Conservation (phyloP, 2,888 invertebrate species). For the Rhingia rostrata region DNA sequence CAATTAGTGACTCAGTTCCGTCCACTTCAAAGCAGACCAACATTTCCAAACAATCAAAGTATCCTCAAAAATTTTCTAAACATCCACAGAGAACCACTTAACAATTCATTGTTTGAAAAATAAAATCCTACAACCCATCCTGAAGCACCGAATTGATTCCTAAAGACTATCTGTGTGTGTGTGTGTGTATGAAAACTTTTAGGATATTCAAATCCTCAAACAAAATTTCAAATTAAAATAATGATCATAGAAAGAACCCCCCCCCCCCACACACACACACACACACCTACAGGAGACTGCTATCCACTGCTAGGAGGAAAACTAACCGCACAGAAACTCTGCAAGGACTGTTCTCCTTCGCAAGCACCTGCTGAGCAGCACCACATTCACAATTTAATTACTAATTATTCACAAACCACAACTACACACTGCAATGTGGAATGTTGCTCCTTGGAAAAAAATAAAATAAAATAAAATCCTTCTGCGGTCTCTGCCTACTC, state of each 20-base stretch:
- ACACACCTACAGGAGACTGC: background rate
- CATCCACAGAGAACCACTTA: background rate
- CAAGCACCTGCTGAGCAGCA: slow-evolving; percentile 38
- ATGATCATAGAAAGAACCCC: background rate
- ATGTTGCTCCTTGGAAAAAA: background rate
- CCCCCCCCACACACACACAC: no score
- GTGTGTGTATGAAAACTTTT: slow-evolving; percentile 5
- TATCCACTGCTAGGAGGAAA: slow-evolving; percentile 6
- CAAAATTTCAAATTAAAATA: background rate
- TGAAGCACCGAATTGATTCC: background rate
- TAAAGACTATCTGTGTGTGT: background rate
- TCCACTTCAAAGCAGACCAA: background rate
- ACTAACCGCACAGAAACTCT: background rate
- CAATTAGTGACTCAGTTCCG: background rate
- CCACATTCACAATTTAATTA: slow-evolving; percentile 53
- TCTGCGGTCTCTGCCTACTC: background rate
- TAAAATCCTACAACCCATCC: background rate
- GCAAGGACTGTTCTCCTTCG: background rate
- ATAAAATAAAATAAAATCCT: background rate
- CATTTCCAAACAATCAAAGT: background rate
- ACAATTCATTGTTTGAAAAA: slow-evolving; percentile 13
- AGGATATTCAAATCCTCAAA: background rate
- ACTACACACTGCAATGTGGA: slow-evolving; percentile 1
- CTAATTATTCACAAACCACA: slow-evolving; percentile 45
- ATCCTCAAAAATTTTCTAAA: background rate